These are phyloP conservation scores for Bradypodion pumilum DNA, from an alignment of 2,797 vertebrate species.

Conservation along the genomic window DNA sequence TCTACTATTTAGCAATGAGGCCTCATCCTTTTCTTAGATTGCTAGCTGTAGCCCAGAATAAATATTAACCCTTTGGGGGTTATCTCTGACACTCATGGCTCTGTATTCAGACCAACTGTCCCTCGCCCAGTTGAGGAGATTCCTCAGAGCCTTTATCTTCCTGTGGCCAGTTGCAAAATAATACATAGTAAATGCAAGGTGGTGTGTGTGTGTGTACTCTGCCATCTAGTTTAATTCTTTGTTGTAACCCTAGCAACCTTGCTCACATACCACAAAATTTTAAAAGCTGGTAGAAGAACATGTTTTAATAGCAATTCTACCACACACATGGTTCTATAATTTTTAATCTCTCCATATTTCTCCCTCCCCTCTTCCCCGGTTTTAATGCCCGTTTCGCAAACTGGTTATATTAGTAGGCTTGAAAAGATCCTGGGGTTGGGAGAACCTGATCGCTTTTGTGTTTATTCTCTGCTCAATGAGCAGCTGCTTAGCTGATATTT, in stretches of 20 bases:
- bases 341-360: neutral
- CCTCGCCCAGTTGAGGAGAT: too few species aligned
- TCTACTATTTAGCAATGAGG: neutral
- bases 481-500: slow-evolving; percentile 18
- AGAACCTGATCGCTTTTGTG: neutral
- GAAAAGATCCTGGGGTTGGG: neutral
- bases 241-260: neutral
- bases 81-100: too few species aligned
- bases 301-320: neutral
- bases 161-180: too few species aligned
- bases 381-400: slow-evolving; percentile 1
- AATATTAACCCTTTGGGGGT: too few species aligned
- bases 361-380: neutral
- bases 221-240: neutral
- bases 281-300: neutral
- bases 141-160: too few species aligned
- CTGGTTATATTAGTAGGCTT: neutral
- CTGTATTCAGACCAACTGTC: too few species aligned
- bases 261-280: neutral
- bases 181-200: too few species aligned
- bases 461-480: neutral
- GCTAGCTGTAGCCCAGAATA: neutral
- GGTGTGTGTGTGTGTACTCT: too few species aligned
- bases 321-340: neutral
- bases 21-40: neutral